A percentile compares a stretch with the other conserved stretches of the same genome.
Conservation (phyloP, 2,888 invertebrate genomes). For the Lordiphosa fenestrarum region DNA sequence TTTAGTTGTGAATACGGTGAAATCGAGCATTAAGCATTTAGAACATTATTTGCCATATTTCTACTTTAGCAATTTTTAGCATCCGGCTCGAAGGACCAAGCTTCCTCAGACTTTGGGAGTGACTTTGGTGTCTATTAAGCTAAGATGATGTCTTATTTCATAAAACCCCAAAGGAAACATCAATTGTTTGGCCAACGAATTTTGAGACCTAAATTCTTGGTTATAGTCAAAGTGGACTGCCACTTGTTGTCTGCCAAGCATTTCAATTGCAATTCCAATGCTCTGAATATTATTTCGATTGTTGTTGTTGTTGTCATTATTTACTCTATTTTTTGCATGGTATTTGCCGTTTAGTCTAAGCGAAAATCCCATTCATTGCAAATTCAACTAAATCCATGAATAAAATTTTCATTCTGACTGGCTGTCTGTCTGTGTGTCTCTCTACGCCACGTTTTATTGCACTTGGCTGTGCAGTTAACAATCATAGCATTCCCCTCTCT, state of each 20-base stretch:
- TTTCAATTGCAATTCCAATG: slow-evolving; percentile 67
- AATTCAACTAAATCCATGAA: slow-evolving; percentile 74
- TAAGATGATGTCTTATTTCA: too few species aligned
- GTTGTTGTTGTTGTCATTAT: slow-evolving; percentile 53
- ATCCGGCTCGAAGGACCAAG: too few species aligned
- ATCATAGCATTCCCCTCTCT: slow-evolving; percentile 33
- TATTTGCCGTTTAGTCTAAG: slow-evolving; percentile 46
- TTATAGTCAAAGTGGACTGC: slow-evolving; percentile 24
- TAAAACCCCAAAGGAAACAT: too few species aligned
- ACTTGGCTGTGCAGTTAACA: slow-evolving; percentile 64
- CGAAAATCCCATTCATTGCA: slow-evolving; percentile 60
- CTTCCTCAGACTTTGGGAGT: too few species aligned
- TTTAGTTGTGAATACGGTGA: too few species aligned
- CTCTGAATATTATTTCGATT: slow-evolving; percentile 24
- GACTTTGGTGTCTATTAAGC: too few species aligned
- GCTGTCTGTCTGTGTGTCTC: slow-evolving; percentile 9
- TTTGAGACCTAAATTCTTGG: too few species aligned
- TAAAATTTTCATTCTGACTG: slow-evolving; percentile 59
- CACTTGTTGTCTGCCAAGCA: slow-evolving; percentile 69
- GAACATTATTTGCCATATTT: too few species aligned
- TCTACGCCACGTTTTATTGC: slow-evolving; percentile 61
- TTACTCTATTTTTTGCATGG: slow-evolving; percentile 60
- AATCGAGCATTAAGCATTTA: too few species aligned
- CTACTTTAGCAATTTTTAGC: too few species aligned
- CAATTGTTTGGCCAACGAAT: too few species aligned